Base-by-base conservation (phyloP, 2,888 invertebrate species). In the Agrypnus murinus region DNA sequence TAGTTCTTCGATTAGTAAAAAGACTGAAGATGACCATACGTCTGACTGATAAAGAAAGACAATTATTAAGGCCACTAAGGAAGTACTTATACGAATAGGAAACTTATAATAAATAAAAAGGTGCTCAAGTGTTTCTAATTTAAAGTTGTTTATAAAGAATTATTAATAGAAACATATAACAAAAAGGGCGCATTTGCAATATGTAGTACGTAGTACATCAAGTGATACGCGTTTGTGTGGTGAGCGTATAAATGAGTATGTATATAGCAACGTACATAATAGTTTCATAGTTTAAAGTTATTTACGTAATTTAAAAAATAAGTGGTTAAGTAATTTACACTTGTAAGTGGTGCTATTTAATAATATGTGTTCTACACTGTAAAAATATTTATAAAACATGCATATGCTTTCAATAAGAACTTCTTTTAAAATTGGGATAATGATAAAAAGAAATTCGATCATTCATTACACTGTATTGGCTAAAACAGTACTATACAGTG, bases 1-100 rank as follows among this genome's bases (percentile, higher is more conserved):
- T 31, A 74, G 65, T 45, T 65, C 75, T n/a, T 55, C 74, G 9
- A 76, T 76, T 32, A 74, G 77, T 40, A 75, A 75, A 17, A 76
- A 77, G 72, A 76, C 76, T 72, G 79, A 79, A 59, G 77, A 80
- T 55, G 63, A 67, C 46, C 74, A 69, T 63, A 55, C 55, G 36
- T 50, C 59, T 31, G 65, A 70, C 60, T 70, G 58, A 69, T 65
- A 55, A 43, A 55, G n/a, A n/a, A n/a, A n/a, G n/a, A n/a, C n/a
- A n/a, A n/a, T n/a, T n/a, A n/a, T 25, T 25, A 25, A 64, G 9
- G 43, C 25, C 25, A 3, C 5, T 25, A 25, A 14, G 17, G 31
- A 31, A 7, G 12, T 19, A n/a, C 8, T 65, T 59, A 34, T 57
- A n/a, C n/a, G n/a, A n/a, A n/a, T n/a, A n/a, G n/a, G n/a, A n/a